Conservation (phyloP, 2,113 vertebrate genomes). For the Catharus bicknelli region DNA sequence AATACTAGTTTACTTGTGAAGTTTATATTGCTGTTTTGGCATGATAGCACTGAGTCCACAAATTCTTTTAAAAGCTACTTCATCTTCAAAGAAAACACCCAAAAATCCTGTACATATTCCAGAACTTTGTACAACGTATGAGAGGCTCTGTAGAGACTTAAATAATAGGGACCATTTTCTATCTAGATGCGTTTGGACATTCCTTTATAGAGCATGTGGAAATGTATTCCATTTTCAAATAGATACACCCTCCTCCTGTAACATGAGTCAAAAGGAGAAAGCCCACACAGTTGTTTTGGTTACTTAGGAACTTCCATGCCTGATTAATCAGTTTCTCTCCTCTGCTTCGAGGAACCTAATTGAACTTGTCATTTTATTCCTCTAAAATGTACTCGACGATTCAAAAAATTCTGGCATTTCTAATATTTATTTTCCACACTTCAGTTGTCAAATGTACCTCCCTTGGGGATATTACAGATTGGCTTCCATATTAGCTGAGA, state of each 20-base stretch:
- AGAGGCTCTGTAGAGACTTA: neutral
- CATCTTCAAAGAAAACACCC: neutral
- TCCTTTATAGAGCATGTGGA: conserved; percentile 34
- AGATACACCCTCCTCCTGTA: conserved; percentile 58
- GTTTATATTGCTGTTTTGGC: neutral
- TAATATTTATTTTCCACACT: conserved; percentile 47
- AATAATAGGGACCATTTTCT: conserved; percentile 3
- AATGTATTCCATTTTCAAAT: conserved; percentile 52
- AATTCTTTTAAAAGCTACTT: neutral
- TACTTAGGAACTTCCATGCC: conserved; percentile 70
- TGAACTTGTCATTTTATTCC: conserved; percentile 60
- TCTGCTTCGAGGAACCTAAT: conserved; percentile 61
- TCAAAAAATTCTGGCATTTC: conserved; percentile 41
- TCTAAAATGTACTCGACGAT: conserved; percentile 36
- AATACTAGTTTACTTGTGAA: neutral
- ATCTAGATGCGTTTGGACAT: conserved; percentile 33
- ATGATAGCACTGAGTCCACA: neutral
- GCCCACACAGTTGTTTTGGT: conserved; percentile 71
- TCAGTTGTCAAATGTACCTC: neutral
- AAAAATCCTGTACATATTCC: neutral
- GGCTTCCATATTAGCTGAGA: neutral
- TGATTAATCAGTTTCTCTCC: conserved; percentile 69
- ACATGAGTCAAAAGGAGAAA: conserved; percentile 67
- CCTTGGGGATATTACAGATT: neutral
- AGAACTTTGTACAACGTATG: neutral